Conservation (phyloP, 2,797 vertebrate genomes). For the Hafferia zeledoni region DNA sequence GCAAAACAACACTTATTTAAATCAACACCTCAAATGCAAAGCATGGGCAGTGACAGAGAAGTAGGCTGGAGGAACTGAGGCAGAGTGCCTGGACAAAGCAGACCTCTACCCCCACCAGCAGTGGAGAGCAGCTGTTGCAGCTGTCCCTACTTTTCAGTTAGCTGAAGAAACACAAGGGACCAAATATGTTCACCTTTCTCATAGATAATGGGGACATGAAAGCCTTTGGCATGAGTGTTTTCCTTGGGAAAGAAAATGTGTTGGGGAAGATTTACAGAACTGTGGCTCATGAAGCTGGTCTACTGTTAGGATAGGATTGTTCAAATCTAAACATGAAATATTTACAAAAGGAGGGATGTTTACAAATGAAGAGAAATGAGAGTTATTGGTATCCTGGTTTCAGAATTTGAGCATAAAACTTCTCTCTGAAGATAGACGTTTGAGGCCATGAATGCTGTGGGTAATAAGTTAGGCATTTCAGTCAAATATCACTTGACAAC, state of each 20-base stretch:
- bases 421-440: not conserved
- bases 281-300: not conserved
- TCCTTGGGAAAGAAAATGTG: rapidly evolving
- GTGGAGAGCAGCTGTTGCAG: not conserved
- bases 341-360: not conserved
- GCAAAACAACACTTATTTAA: not conserved
- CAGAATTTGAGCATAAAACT: not conserved
- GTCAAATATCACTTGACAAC: not conserved
- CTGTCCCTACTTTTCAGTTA: not conserved
- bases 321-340: not conserved
- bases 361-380: not conserved
- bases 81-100: not conserved
- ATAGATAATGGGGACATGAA: not conserved
- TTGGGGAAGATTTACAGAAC: not conserved
- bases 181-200: not conserved
- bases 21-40: not conserved
- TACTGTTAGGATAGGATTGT: not conserved
- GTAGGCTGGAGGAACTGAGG: not conserved
- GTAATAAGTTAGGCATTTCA: not conserved
- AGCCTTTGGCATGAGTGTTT: rapidly evolving
- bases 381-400: not conserved
- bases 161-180: not conserved
- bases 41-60: not conserved
- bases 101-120: not conserved
- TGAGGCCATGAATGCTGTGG: not conserved